Evolutionary conservation across 2,113 vertebrate genomes (phyloP), one percentile per base, ranked within the genome.

Genomic region (Microcebus ravelobensis): DNA sequence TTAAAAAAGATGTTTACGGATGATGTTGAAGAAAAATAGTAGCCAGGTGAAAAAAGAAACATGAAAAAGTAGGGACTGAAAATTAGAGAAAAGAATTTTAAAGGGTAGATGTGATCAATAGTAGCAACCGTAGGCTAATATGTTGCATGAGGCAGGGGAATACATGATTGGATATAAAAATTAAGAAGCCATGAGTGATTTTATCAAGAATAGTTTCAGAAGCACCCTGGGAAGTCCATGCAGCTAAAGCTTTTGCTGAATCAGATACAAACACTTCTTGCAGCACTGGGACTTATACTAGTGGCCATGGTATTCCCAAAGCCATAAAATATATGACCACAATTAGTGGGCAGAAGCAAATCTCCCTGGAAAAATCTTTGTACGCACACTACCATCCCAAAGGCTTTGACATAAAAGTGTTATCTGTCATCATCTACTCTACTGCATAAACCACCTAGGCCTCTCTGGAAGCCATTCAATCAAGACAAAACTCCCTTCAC

Each of bases 321-420:
- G 97, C 91, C 73, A 90, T 93, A 96, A 97, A 97, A 95, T 94
- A 84, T 1, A 90, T 92, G 94, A 96, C 95, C 95, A 93, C 96
- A 97, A 97, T 98, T 97, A 97, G 89, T 39, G 93, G 95, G 93
- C 90, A 96, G 74, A 94, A 90, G 45, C 74, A 96, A 96, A 61
- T 89, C 96, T 96, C 96, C 68, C 52, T 61, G 94, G 97, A 91
- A 94, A 96, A 96, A 84, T 95, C 93, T 79, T 96, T 55, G 82
- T 84, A 71, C 2, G 31, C 80, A 90, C 42, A 87, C 36, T 50
- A 42, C 74, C 45, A 57, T 97, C 95, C 94, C 97, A 94, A 96
- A 97, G 96, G 96, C 82, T 92, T 94, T 96, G 79, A 39, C 59
- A 87, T 50, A 29, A 73, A 48, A 80, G 36, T 67, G 63, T 27